Evolutionary conservation across 2,888 invertebrate genomes (phyloP).

Genomic region (Charanyca ferruginea): DNA sequence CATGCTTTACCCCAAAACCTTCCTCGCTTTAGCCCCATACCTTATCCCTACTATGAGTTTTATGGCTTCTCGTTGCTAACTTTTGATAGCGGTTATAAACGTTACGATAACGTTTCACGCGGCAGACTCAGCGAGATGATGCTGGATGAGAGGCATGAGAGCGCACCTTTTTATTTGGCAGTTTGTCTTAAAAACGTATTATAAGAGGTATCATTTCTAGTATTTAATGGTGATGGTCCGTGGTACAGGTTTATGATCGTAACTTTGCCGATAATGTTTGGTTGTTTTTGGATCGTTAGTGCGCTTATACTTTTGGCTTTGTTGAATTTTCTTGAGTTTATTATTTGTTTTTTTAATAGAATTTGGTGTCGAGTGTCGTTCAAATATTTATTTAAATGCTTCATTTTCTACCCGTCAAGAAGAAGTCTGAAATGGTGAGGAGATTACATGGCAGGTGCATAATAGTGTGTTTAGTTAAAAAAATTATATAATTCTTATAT

Average conservation of each 20-base stretch:
- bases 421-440: too few relatives aligned
- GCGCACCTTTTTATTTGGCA: constrained; percentile 76
- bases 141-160: constrained; percentile 37
- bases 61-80: constrained; percentile 70
- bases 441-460: too few relatives aligned
- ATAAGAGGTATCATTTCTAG: constrained; percentile 71
- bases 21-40: constrained; percentile 34
- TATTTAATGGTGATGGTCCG: constrained; percentile 70
- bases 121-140: constrained; percentile 61
- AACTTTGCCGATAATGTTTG: constrained; percentile 47
- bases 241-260: constrained; percentile 34
- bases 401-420: too few relatives aligned
- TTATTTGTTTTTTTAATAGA: background rate
- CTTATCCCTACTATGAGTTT: constrained; percentile 60
- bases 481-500: too few relatives aligned
- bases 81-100: constrained; percentile 81
- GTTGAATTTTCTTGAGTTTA: constrained; percentile 4
- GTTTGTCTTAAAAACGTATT: constrained; percentile 77
- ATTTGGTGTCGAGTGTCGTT: background rate
- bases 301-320: constrained; percentile 29
- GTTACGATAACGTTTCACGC: constrained; percentile 76
- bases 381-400: too few relatives aligned
- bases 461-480: too few relatives aligned
- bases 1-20: constrained; percentile 47
- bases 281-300: constrained; percentile 38